Conservation (phyloP, 2,797 vertebrate species). For the Manis javanica region DNA sequence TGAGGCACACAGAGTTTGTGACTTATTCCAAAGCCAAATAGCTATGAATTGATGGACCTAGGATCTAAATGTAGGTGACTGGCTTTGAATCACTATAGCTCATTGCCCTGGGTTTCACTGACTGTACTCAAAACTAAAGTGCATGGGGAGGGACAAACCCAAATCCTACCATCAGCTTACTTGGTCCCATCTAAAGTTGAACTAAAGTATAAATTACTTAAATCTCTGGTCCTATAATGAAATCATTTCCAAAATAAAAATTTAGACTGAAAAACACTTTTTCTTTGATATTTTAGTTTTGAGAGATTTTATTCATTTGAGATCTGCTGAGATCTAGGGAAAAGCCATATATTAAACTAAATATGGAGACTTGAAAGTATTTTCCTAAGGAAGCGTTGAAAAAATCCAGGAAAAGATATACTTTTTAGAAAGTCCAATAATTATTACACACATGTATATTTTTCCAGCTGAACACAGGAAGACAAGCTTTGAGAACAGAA, state of each 20-base stretch:
- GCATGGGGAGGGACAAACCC: rapidly evolving
- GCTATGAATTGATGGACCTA: background rate
- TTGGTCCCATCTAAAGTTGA: background rate
- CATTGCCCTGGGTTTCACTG: background rate
- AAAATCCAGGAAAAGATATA: background rate
- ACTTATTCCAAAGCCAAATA: background rate
- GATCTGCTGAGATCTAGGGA: background rate
- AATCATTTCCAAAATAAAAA: constrained; percentile 35
- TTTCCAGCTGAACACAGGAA: background rate
- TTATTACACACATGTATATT: background rate
- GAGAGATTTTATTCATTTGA: background rate
- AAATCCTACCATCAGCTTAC: background rate
- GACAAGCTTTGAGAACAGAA: background rate
- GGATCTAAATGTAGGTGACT: background rate
- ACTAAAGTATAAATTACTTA: background rate
- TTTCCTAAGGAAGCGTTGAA: background rate
- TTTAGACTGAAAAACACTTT: background rate
- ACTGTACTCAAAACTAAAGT: background rate
- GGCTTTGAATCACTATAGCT: background rate
- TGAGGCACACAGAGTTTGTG: background rate
- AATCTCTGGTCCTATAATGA: background rate
- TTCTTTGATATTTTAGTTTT: background rate
- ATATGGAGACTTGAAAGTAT: background rate
- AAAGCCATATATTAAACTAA: constrained; percentile 6
- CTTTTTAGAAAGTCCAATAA: background rate